Evolutionary conservation across 1,140 invertebrate species (phyloP).

Genomic region (Drosophila ironensis): DNA sequence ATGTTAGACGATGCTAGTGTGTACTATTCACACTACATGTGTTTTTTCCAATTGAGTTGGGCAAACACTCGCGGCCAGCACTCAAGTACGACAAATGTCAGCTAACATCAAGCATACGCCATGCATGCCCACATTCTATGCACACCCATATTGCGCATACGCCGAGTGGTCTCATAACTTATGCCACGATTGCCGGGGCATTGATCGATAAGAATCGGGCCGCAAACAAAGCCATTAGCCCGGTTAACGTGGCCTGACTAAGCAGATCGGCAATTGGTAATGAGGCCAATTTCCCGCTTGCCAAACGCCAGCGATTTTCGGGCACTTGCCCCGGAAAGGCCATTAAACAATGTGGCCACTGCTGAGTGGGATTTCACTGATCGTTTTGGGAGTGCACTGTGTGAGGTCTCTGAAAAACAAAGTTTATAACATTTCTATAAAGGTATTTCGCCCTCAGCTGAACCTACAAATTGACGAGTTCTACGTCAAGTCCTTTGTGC

Average conservation of each 20-base stretch:
- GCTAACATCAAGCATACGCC: constrained; percentile 16
- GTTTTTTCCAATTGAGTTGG: constrained; percentile 8
- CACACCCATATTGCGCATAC: constrained; percentile 37
- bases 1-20: background rate
- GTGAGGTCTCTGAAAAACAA: constrained; percentile 32
- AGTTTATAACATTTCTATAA: background rate
- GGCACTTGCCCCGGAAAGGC: background rate
- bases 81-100: constrained; percentile 8
- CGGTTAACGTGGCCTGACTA: constrained; percentile 57
- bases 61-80: constrained; percentile 7
- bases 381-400: background rate
- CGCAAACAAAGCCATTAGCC: constrained; percentile 44
- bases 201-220: constrained; percentile 30
- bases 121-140: background rate
- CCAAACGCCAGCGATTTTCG: constrained; percentile 5
- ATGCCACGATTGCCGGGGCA: constrained; percentile 9
- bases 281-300: constrained; percentile 21
- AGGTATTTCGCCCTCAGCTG: constrained; percentile 3
- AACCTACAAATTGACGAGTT: constrained; percentile 49
- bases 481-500: constrained; percentile 59
- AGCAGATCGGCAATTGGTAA: constrained; percentile 13
- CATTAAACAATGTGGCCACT: constrained; percentile 12
- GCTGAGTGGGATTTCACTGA: background rate
- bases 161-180: constrained; percentile 3
- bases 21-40: too few relatives aligned